Percentiles rank a stretch among this genome's conserved stretches.
Evolutionary conservation across 2,888 invertebrate species (phyloP).

Genomic region (Drosophila atripex): DNA sequence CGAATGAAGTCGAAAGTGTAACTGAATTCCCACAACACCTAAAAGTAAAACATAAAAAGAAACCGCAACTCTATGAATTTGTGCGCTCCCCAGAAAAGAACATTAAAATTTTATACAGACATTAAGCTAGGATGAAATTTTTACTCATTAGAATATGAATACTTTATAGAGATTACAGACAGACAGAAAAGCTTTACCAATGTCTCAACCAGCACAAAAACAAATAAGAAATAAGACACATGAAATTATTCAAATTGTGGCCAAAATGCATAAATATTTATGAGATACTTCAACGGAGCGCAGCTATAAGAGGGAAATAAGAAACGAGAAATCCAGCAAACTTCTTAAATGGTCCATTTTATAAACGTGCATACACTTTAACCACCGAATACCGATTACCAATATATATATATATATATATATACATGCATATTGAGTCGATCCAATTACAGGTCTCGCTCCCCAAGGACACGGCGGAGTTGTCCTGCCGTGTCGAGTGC

Average conservation of each 20-base stretch:
- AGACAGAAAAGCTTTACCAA: conserved; percentile 70
- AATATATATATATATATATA: conserved; percentile 10
- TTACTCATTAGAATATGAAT: conserved; percentile 42
- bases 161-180: conserved; percentile 37
- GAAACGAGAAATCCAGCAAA: conserved; percentile 25
- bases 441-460: conserved; percentile 31
- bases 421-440: conserved; percentile 23
- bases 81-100: conserved; percentile 19
- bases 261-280: conserved; percentile 55
- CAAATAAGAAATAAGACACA: conserved; percentile 34
- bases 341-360: conserved; percentile 76
- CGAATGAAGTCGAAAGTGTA: conserved; percentile 42
- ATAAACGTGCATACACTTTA: conserved; percentile 67
- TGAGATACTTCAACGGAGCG: conserved; percentile 40
- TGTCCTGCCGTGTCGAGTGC: conserved; percentile 4
- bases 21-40: conserved; percentile 52
- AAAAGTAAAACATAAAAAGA: conserved; percentile 10
- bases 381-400: conserved; percentile 66
- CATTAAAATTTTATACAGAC: conserved; percentile 29
- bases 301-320: not conserved
- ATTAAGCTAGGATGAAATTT: conserved; percentile 34
- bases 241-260: conserved; percentile 44
- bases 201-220: conserved; percentile 54
- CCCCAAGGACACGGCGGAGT: conserved; percentile 20
- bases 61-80: conserved; percentile 61